Percentiles rank a stretch among this genome's conserved stretches.
Evolutionary conservation across 1,140 invertebrate genomes (phyloP).

Genomic region (Aethina tumida): DNA sequence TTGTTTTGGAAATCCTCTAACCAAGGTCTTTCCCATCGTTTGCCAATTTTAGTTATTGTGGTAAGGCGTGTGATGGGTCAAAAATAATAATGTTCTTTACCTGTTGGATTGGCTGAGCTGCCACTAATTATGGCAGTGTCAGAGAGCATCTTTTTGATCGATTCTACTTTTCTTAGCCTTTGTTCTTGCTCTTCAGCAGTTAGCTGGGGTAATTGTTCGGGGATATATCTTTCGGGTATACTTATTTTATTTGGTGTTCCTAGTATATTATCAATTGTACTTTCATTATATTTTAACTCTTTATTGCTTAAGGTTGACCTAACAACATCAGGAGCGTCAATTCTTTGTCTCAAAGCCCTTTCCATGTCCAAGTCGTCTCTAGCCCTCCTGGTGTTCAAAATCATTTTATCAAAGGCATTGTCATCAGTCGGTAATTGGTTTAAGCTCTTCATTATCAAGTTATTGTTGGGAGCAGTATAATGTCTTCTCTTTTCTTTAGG

Average conservation of each 20-base stretch:
- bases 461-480: constrained; percentile 69
- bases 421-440: constrained; percentile 25
- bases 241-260: constrained; percentile 81
- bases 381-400: constrained; percentile 40
- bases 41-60: too few relatives aligned
- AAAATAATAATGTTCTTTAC: too few relatives aligned
- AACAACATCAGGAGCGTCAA: constrained; percentile 74
- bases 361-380: constrained; percentile 82
- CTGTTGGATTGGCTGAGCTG: constrained; percentile 29
- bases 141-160: constrained; percentile 82
- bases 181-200: constrained; percentile 73
- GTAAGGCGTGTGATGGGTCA: too few relatives aligned
- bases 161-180: constrained; percentile 76
- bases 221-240: constrained; percentile 85
- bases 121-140: constrained; percentile 46
- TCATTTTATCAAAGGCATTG: constrained; percentile 23
- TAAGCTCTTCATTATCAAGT: constrained; percentile 29
- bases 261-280: constrained; percentile 74
- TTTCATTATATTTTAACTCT: constrained; percentile 57
- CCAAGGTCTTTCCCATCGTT: too few relatives aligned
- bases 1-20: too few relatives aligned
- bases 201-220: constrained; percentile 73
- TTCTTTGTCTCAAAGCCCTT: constrained; percentile 55
- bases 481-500: constrained; percentile 75
- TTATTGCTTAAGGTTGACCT: constrained; percentile 60